These are phyloP conservation scores for Platycercus adscitus DNA, from an alignment of 2,113 vertebrate species.

Conservation along the genomic window DNA sequence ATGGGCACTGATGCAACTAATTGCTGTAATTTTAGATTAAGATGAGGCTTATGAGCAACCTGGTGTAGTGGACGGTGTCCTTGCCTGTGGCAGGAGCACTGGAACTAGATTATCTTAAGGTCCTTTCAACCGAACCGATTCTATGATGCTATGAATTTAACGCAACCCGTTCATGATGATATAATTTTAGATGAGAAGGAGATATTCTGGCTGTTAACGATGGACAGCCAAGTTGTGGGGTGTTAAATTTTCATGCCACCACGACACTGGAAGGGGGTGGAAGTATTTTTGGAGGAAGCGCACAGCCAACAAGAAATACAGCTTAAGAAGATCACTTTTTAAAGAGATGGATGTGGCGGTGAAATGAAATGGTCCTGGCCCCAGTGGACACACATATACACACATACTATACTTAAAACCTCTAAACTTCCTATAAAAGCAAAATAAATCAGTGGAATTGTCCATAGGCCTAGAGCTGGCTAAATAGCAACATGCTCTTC, in stretches of 20 bases:
- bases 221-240: background rate
- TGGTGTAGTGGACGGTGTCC: background rate
- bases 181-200: background rate
- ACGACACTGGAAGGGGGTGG: background rate
- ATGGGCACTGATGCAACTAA: background rate
- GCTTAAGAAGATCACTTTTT: background rate
- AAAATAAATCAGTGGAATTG: background rate
- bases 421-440: background rate
- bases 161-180: background rate
- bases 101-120: background rate
- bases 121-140: background rate
- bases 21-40: background rate
- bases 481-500: background rate
- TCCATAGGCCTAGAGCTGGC: background rate
- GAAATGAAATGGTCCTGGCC: background rate
- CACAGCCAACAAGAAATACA: background rate
- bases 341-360: background rate
- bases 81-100: background rate
- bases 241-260: background rate
- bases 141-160: background rate
- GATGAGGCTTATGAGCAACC: background rate
- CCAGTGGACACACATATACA: too few species aligned
- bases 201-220: background rate
- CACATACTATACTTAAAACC: background rate
- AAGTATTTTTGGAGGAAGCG: background rate